Evolutionary conservation across 2,888 invertebrate genomes (phyloP).

Genomic region (Mesochorus sp.): DNA sequence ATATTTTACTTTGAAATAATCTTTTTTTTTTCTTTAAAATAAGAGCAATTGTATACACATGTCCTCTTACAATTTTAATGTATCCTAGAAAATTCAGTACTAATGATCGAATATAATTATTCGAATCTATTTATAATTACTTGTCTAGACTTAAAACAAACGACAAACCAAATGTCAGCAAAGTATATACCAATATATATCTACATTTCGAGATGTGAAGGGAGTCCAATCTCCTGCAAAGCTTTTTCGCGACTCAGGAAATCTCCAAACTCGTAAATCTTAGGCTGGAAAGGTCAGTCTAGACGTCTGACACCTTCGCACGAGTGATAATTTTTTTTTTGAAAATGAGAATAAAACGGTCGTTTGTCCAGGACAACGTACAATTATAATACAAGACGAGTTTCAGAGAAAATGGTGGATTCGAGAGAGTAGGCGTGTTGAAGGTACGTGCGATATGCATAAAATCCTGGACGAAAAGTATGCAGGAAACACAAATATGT

Average conservation of each 20-base stretch:
- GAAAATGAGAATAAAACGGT: no score
- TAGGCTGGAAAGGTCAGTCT: conserved; percentile 34
- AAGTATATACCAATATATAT: background rate
- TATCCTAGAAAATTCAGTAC: background rate
- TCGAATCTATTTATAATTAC: background rate
- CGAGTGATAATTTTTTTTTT: background rate
- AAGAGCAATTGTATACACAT: no score
- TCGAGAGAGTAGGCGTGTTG: background rate
- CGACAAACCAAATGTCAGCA: background rate
- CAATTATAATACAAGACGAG: conserved; percentile 16
- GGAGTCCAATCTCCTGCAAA: background rate
- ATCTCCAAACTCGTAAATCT: conserved; percentile 30
- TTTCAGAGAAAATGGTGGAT: background rate
- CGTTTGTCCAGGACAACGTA: conserved; percentile 22
- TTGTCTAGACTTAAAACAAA: background rate
- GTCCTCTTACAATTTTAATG: background rate
- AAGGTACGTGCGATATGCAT: background rate
- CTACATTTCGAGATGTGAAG: no score
- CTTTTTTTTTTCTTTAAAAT: no score
- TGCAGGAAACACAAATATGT: conserved; percentile 50
- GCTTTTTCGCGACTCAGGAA: background rate
- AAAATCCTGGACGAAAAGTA: background rate
- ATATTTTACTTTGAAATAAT: no score
- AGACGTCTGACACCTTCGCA: conserved; percentile 24
- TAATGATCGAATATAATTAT: background rate